These are phyloP conservation scores for Dasyurus viverrinus DNA, from an alignment of 2,113 vertebrate species.

Conservation along the genomic window DNA sequence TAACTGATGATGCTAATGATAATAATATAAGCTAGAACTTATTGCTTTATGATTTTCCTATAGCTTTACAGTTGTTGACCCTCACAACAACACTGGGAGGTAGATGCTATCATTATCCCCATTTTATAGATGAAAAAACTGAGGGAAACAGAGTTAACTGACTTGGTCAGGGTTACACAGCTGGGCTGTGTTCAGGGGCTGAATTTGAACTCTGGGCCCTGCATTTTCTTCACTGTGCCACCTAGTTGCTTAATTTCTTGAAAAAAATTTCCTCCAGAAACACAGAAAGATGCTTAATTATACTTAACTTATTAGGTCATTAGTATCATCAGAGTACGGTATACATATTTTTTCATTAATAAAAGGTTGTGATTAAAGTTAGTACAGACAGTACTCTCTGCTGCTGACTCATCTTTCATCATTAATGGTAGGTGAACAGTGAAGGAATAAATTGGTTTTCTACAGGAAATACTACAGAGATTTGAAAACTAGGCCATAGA, in stretches of 20 bases:
- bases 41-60: neutral
- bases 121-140: neutral
- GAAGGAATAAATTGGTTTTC: constrained; percentile 75
- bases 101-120: neutral
- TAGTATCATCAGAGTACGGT: constrained; percentile 67
- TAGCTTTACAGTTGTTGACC: neutral
- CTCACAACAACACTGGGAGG: neutral
- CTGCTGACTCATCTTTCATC: constrained; percentile 81
- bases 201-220: neutral
- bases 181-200: neutral
- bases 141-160: neutral
- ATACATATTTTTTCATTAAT: constrained; percentile 77
- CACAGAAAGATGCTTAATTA: constrained; percentile 55
- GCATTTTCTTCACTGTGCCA: neutral
- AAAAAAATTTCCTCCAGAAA: constrained; percentile 48
- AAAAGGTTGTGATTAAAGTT: constrained; percentile 79
- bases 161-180: neutral
- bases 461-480: constrained; percentile 80
- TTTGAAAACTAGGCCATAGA: constrained; percentile 85
- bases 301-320: constrained; percentile 65
- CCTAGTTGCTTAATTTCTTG: neutral
- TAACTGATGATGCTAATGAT: neutral
- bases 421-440: constrained; percentile 77
- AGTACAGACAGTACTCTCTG: constrained; percentile 68
- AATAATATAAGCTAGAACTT: neutral